Percentiles rank a stretch among this genome's conserved stretches.
Conservation (phyloP, 2,888 invertebrate genomes). For the Pediacus dermestoides region DNA sequence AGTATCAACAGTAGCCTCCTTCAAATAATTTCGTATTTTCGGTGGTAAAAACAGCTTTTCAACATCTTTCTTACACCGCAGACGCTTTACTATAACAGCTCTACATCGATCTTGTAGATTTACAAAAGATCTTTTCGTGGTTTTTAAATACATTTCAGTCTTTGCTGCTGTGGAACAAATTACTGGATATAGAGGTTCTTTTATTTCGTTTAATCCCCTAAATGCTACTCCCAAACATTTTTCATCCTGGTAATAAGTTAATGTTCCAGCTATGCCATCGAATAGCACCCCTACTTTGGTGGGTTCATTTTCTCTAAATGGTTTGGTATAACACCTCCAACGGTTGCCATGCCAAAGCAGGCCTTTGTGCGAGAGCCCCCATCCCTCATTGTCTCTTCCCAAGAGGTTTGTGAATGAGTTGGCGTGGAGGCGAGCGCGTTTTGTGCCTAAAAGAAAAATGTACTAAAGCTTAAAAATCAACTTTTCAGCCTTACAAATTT, state of each 20-base stretch:
- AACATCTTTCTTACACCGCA: constrained; percentile 53
- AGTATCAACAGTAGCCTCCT: constrained; percentile 53
- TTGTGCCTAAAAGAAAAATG: constrained; percentile 29
- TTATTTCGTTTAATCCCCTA: constrained; percentile 59
- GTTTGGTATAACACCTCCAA: constrained; percentile 61
- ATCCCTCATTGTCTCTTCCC: constrained; percentile 67
- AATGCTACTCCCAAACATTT: constrained; percentile 68
- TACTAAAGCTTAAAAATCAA: too few relatives aligned
- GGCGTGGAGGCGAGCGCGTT: constrained; percentile 55
- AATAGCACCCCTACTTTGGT: constrained; percentile 66
- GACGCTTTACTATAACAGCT: constrained; percentile 58
- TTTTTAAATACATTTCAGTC: constrained; percentile 66
- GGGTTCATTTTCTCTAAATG: constrained; percentile 66
- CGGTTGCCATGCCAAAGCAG: constrained; percentile 64
- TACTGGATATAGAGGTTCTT: constrained; percentile 64
- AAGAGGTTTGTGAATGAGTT: constrained; percentile 67
- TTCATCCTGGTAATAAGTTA: constrained; percentile 70
- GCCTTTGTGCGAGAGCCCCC: constrained; percentile 74
- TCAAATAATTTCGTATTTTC: constrained; percentile 56
- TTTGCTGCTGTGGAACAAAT: constrained; percentile 72
- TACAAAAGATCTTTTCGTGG: constrained; percentile 60
- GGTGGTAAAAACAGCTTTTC: constrained; percentile 58
- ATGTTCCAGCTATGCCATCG: constrained; percentile 65
- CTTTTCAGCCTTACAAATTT: too few relatives aligned
- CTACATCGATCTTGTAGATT: constrained; percentile 67